Evolutionary conservation across 2,113 vertebrate species (phyloP).

Genomic region (Abramis brama): DNA sequence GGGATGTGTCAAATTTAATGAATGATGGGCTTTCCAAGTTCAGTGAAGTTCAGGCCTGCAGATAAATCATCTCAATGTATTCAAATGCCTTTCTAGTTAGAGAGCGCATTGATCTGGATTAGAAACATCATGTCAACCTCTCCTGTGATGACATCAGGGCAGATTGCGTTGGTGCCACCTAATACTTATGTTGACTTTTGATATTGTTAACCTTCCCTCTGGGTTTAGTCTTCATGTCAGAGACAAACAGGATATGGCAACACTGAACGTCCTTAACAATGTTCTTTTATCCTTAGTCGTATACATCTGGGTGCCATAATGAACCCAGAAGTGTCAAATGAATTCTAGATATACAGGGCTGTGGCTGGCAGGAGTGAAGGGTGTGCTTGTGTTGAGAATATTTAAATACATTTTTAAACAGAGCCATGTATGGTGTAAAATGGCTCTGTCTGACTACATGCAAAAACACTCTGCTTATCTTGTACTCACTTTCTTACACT

Average conservation of each 20-base stretch:
- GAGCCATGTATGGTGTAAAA: constrained; percentile 59
- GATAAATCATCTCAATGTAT: constrained; percentile 10
- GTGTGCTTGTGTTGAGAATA: not conserved
- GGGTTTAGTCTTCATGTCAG: not conserved
- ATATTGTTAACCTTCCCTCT: not conserved
- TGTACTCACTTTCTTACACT: constrained; percentile 5
- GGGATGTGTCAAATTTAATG: not conserved
- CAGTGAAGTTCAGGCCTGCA: not conserved
- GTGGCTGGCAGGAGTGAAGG: constrained; percentile 55
- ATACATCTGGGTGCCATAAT: not conserved
- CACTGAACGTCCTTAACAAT: not conserved
- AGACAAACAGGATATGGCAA: not conserved
- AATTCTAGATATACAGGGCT: constrained; percentile 48
- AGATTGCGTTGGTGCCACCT: not conserved
- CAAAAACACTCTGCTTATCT: constrained; percentile 10
- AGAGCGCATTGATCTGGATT: not conserved
- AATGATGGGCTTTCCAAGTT: not conserved
- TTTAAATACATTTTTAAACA: constrained; percentile 59
- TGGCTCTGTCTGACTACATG: constrained; percentile 43
- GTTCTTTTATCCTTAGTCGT: not conserved
- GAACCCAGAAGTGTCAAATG: constrained; percentile 46
- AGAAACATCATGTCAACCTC: not conserved
- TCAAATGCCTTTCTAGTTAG: not conserved
- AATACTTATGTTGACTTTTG: not conserved
- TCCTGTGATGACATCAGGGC: not conserved